Conservation (phyloP, 2,888 invertebrate species). For the Hybos culiciformis region DNA sequence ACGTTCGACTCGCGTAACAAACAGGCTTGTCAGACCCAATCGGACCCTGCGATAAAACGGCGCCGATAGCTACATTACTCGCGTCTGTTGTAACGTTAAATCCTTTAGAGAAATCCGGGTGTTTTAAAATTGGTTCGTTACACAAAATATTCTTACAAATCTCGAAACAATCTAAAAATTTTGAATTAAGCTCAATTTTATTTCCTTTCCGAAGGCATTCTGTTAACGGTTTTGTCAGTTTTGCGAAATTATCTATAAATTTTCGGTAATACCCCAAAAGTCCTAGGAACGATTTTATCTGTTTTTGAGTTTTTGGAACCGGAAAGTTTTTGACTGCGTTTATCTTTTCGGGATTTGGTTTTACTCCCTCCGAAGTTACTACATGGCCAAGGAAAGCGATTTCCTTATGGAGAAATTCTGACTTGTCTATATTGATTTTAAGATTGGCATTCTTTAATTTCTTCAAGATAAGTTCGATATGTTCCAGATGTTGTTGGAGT, state of each 20-base stretch:
- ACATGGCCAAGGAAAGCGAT: slow-evolving; percentile 21
- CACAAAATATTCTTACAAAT: slow-evolving; percentile 9
- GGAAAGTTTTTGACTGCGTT: slow-evolving; percentile 13
- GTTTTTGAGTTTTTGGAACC: slow-evolving; percentile 9
- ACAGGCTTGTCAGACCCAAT: slow-evolving; percentile 16
- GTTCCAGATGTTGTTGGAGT: slow-evolving; percentile 18
- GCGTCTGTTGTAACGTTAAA: slow-evolving; percentile 3
- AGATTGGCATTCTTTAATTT: slow-evolving; percentile 13
- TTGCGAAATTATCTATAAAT: slow-evolving; percentile 11
- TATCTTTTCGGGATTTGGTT: slow-evolving; percentile 16
- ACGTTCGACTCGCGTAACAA: slow-evolving; percentile 19
- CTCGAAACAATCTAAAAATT: slow-evolving; percentile 7
- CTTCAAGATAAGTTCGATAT: slow-evolving; percentile 13
- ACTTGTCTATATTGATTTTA: slow-evolving; percentile 18
- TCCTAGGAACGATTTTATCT: slow-evolving; percentile 12
- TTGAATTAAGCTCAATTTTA: not conserved
- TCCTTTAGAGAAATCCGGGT: not conserved
- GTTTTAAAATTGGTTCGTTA: slow-evolving; percentile 1
- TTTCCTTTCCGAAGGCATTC: slow-evolving; percentile 4
- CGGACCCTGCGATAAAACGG: slow-evolving; percentile 18
- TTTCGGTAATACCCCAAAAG: slow-evolving; percentile 11
- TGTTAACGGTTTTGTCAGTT: slow-evolving; percentile 11
- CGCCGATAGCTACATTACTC: slow-evolving; percentile 17
- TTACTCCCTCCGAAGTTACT: slow-evolving; percentile 13
- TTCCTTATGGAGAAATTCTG: slow-evolving; percentile 17